Evolutionary conservation across 2,797 vertebrate genomes (phyloP).

Genomic region (Chelon auratus): DNA sequence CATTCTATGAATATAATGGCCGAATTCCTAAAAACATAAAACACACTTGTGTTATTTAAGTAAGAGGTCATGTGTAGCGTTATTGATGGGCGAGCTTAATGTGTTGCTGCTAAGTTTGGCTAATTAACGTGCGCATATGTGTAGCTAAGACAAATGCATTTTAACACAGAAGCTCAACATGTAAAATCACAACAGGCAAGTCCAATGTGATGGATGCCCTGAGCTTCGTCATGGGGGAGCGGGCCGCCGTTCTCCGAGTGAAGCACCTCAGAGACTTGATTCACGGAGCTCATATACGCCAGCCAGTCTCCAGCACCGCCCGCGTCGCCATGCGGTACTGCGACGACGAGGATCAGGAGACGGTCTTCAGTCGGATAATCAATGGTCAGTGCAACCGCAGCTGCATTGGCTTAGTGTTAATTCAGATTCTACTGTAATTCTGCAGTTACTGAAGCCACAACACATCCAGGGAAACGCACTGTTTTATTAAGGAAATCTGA

Average conservation of each 20-base stretch:
- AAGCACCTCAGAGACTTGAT: constrained; percentile 89
- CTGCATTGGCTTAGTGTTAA: too few relatives aligned
- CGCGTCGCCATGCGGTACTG: constrained; percentile 87
- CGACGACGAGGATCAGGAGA: constrained; percentile 85
- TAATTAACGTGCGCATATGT: neutral
- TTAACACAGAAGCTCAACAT: neutral
- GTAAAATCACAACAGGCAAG: constrained; percentile 83
- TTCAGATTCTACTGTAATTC: neutral
- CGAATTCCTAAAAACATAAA: too few relatives aligned
- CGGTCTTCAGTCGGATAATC: constrained; percentile 87
- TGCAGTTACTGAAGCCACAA: neutral
- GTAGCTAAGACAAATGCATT: neutral
- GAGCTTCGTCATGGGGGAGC: constrained; percentile 93
- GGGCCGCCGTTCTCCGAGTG: constrained; percentile 86
- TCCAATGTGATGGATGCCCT: constrained; percentile 98
- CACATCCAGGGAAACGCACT: neutral
- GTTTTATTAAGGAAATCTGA: neutral
- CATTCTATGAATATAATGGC: too few relatives aligned
- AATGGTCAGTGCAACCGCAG: constrained; percentile 74
- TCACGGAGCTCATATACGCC: constrained; percentile 91
- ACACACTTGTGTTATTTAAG: neutral
- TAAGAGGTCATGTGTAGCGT: neutral
- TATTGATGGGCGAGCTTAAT: neutral
- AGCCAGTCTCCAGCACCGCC: constrained; percentile 84
- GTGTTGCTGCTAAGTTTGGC: neutral